Evolutionary conservation across 1,140 invertebrate species (phyloP), one percentile per base, ranked within the genome.

Genomic region (Lerema accius): DNA sequence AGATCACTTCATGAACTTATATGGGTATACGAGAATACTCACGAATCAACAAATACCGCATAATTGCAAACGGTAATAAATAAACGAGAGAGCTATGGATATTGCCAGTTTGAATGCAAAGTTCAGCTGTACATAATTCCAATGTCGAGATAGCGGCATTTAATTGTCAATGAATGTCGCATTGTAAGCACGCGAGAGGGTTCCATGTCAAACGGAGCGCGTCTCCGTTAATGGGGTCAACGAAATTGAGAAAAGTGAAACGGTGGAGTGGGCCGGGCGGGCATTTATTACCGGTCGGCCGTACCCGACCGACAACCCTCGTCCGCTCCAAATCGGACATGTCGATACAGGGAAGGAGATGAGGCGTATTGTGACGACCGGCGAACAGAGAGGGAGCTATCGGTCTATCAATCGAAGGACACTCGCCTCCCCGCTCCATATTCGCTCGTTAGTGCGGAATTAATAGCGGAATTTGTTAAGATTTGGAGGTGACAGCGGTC

Each of bases 171-270:
- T 78, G 68, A 82, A 79, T 83, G 77, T 75, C 77, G 78, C 77
- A 80, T 70, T 66, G 63, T 75, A 73, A 69, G 76, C 69, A 72
- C 69, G 74, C 62, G 76, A 66, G 75, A 75, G 80, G 75, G 73
- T 76, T 71, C 63, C 68, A 72, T 56, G 78, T 63, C 71, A 78
- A 83, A 76, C 78, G 78, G 69, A 83, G 68, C 78, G 73, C 46
- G 75, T 73, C 80, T 80, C 69, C 65, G 76, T 72, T 80, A 84
- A 84, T 81, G 76, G 78, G 78, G 82, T 84, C 78, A 81, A 75
- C 80, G 82, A 80, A 86, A 88, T 84, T 86, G 85, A 84, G 82
- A 88, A 84, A 84, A 88, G 80, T 84, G 80, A 80, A 84, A 79
- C 73, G 72, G 61, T 69, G 67, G 70, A 80, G 72, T 73, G 74